phyloP scores from a whole-genome alignment of 2,888 invertebrate species.

The Ariolimax columbianus region DNA sequence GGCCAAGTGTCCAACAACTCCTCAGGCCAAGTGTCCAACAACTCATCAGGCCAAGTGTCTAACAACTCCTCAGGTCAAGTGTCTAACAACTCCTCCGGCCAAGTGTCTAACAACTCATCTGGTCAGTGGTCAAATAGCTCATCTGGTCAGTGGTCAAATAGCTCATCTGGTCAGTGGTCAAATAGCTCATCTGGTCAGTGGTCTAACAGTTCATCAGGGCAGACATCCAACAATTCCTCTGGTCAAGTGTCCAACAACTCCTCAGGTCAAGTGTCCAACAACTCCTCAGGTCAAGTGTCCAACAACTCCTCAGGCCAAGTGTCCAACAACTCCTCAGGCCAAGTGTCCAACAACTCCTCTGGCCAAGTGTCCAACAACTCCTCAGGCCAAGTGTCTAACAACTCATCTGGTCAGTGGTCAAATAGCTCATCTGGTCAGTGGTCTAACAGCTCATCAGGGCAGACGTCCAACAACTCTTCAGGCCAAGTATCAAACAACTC shows the following conservation, averaged over 20 bases:
- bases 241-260: not conserved
- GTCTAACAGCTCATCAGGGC: not conserved
- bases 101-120: not conserved
- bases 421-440: not conserved
- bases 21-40: not conserved
- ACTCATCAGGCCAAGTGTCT: not conserved
- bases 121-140: slow-evolving; percentile 13
- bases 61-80: not conserved
- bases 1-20: not conserved
- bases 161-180: not conserved
- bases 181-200: not conserved
- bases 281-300: not conserved
- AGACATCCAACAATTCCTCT: not conserved
- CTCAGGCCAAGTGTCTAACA: not conserved
- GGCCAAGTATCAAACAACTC: too few species aligned
- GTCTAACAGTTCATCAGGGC: not conserved
- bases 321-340: not conserved
- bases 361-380: not conserved
- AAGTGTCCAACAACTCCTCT: not conserved
- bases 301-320: not conserved
- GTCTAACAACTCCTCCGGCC: not conserved
- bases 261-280: not conserved
- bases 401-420: not conserved
- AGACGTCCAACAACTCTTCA: too few species aligned
- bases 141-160: not conserved